Evolutionary conservation across 2,888 invertebrate species (phyloP).

Genomic region (Electrophaes corylata): DNA sequence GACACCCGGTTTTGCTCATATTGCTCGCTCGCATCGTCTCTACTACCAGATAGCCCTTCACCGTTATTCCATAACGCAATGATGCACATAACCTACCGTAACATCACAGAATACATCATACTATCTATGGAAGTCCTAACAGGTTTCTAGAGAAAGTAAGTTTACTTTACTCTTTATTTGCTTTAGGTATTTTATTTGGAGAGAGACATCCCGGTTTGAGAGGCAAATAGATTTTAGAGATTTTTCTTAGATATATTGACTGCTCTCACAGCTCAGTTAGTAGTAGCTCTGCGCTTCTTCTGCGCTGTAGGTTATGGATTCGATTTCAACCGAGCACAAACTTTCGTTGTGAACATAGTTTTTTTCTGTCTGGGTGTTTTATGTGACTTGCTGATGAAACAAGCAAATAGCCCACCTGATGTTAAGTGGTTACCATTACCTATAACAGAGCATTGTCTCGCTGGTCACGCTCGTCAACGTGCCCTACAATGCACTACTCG

Average conservation of each 20-base stretch:
- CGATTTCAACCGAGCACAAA: too few relatives aligned
- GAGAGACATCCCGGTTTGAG: slow-evolving; percentile 14
- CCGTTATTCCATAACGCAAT: slow-evolving; percentile 5
- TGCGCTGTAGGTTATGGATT: too few relatives aligned
- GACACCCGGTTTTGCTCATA: too few relatives aligned
- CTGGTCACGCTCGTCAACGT: too few relatives aligned
- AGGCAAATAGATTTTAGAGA: slow-evolving; percentile 5
- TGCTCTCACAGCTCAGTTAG: background rate
- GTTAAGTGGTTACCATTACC: too few relatives aligned
- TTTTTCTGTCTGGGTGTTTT: too few relatives aligned
- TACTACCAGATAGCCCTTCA: background rate
- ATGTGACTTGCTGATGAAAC: too few relatives aligned
- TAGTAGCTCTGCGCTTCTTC: too few relatives aligned
- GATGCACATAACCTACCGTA: slow-evolving; percentile 32
- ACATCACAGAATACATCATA: slow-evolving; percentile 15
- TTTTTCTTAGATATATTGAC: background rate
- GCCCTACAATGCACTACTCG: too few relatives aligned
- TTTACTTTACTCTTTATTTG: slow-evolving; percentile 36
- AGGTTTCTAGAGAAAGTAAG: slow-evolving; percentile 40
- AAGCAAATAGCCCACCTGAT: too few relatives aligned
- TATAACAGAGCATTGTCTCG: too few relatives aligned
- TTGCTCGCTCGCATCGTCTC: background rate
- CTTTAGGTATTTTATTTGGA: slow-evolving; percentile 25
- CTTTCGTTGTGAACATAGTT: too few relatives aligned
- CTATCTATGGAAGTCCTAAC: slow-evolving; percentile 24